Evolutionary conservation across 2,888 invertebrate genomes (phyloP).

Genomic region (Caenorhabditis drosophilae): DNA sequence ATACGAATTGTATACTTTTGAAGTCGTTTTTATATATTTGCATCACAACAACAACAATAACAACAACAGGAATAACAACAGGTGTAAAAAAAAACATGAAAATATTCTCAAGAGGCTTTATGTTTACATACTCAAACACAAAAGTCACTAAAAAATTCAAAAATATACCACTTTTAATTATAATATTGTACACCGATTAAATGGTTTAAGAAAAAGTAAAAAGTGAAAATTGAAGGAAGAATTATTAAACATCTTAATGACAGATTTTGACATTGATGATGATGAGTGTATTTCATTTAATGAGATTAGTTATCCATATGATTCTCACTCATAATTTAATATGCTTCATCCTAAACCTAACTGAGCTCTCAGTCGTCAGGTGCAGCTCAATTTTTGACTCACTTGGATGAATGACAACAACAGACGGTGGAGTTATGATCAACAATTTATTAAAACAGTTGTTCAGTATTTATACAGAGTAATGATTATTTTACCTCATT

Average conservation of each 20-base stretch:
- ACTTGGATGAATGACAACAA: too few relatives aligned
- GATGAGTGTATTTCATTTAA: conserved; percentile 34
- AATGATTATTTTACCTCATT: too few relatives aligned
- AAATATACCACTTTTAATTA: too few relatives aligned
- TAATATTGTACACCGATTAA: conserved; percentile 13
- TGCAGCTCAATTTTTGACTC: conserved; percentile 21
- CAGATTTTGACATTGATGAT: conserved; percentile 41
- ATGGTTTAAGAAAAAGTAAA: conserved; percentile 24
- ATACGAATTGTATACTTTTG: not conserved
- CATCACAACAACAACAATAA: too few relatives aligned
- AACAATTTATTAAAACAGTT: too few relatives aligned
- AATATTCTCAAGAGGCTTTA: too few relatives aligned
- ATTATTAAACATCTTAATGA: conserved; percentile 5
- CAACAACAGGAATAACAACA: too few relatives aligned
- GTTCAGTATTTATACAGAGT: too few relatives aligned
- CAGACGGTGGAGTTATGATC: too few relatives aligned
- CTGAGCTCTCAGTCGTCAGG: conserved; percentile 20
- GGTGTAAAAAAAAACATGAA: too few relatives aligned
- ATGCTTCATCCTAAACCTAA: conserved; percentile 36
- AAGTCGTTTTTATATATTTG: not conserved
- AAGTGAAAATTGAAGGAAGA: not conserved
- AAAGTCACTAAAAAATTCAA: too few relatives aligned
- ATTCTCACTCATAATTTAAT: conserved; percentile 36
- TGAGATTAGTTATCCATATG: conserved; percentile 29
- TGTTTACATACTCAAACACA: too few relatives aligned